A percentile compares a stretch with the other conserved stretches of the same genome.
Evolutionary conservation across 2,113 vertebrate species (phyloP).

Genomic region (Myiozetetes cayanensis): DNA sequence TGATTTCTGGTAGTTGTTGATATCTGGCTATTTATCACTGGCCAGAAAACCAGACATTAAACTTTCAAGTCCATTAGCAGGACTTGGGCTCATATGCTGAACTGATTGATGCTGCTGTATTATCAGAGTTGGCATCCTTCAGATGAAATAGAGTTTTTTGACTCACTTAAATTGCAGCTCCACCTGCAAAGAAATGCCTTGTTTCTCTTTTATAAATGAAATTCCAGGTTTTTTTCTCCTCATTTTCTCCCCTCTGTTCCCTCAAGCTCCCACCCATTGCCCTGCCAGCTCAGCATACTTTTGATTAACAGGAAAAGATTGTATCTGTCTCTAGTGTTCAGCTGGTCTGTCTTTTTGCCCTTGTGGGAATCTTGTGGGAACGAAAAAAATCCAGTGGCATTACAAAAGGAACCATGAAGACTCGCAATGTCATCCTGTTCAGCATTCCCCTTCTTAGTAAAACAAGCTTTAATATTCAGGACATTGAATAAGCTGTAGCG

Average conservation of each 20-base stretch:
- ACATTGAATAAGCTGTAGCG: constrained; percentile 27
- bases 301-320: neutral
- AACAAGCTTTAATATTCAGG: constrained; percentile 35
- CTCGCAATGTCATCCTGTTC: constrained; percentile 42
- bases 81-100: neutral
- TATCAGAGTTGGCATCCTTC: neutral
- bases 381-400: neutral
- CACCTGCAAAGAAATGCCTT: neutral
- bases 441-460: constrained; percentile 32
- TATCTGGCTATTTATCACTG: neutral
- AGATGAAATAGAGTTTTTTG: neutral
- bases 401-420: constrained; percentile 11
- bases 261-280: neutral
- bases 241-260: neutral
- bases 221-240: neutral
- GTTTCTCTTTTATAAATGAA: neutral
- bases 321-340: neutral
- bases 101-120: neutral
- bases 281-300: constrained; percentile 6
- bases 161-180: neutral
- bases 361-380: constrained; percentile 11
- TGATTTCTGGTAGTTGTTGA: neutral
- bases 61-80: neutral
- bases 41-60: neutral
- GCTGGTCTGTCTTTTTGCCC: neutral